Conservation (phyloP, 2,888 invertebrate species). For the Melanostoma scalare region DNA sequence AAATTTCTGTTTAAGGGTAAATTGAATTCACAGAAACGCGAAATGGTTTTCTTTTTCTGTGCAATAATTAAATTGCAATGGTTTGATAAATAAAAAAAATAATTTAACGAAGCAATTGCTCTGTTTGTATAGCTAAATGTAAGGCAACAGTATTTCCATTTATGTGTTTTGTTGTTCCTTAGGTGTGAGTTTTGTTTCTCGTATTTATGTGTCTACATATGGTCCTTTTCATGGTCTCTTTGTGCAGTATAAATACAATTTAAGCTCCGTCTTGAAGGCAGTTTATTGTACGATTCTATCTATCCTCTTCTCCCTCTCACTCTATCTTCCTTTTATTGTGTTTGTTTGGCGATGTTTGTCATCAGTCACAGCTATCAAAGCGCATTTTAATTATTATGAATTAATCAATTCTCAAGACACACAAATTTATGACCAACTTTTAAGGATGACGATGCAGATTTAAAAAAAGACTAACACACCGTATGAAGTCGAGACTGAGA, state of each 20-base stretch:
- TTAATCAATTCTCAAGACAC: constrained; percentile 1
- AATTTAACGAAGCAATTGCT: constrained; percentile 1
- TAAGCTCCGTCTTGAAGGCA: constrained; percentile 27
- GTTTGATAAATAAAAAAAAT: constrained; percentile 32
- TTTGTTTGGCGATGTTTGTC: constrained; percentile 3
- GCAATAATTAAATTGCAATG: constrained; percentile 34
- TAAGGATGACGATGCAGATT: constrained; percentile 12
- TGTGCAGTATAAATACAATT: not conserved
- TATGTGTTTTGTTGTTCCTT: constrained; percentile 28
- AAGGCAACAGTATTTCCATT: constrained; percentile 51
- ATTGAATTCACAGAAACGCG: constrained; percentile 73
- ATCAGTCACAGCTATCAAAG: constrained; percentile 59
- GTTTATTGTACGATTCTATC: constrained; percentile 10
- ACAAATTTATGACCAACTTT: constrained; percentile 19
- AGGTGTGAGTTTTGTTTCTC: constrained; percentile 12
- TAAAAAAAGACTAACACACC: constrained; percentile 12
- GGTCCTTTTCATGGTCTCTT: not conserved
- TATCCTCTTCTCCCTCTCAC: constrained; percentile 2
- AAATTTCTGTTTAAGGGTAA: constrained; percentile 62
- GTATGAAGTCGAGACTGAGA: constrained; percentile 17
- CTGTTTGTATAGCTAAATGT: constrained; percentile 30
- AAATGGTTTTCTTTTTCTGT: constrained; percentile 20
- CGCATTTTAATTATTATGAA: constrained; percentile 47
- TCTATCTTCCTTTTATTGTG: constrained; percentile 8
- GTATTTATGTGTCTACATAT: constrained; percentile 14